A percentile compares a stretch with the other conserved stretches of the same genome.
Conservation (phyloP, 1,140 invertebrate species). For the Druon quercuslanigerum region DNA sequence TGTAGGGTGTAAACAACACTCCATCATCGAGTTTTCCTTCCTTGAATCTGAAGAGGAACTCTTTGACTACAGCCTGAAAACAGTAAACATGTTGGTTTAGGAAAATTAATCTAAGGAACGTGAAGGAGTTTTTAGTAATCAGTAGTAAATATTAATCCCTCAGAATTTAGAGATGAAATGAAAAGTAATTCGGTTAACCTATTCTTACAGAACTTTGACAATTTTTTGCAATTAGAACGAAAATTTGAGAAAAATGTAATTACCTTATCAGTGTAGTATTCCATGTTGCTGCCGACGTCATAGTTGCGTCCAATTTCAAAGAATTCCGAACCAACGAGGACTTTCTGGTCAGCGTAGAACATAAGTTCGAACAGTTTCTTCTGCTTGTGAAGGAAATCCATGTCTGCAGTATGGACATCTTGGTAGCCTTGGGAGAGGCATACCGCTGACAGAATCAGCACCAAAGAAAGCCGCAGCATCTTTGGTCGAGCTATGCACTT, state of each 20-base stretch:
- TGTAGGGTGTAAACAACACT: constrained; percentile 66
- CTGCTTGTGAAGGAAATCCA: constrained; percentile 77
- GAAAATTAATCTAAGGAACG: constrained; percentile 1
- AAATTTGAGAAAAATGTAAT: no score
- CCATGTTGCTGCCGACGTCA: constrained; percentile 75
- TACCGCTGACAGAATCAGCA: constrained; percentile 58
- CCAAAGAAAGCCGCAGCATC: constrained; percentile 60
- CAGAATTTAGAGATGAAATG: no score
- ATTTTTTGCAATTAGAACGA: no score
- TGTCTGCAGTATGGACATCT: constrained; percentile 68
- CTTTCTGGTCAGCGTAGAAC: constrained; percentile 78
- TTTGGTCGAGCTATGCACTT: constrained; percentile 30
- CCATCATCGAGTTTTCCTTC: constrained; percentile 71
- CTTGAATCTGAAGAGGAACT: constrained; percentile 73
- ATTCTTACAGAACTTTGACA: neutral
- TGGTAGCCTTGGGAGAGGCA: constrained; percentile 56
- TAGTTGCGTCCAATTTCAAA: constrained; percentile 77
- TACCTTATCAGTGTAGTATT: constrained; percentile 70
- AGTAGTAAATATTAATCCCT: no score
- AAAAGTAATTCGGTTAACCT: no score
- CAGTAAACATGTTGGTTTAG: constrained; percentile 49
- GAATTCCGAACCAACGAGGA: constrained; percentile 69
- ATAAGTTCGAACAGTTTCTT: constrained; percentile 80
- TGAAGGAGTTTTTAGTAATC: no score
- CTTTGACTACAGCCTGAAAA: constrained; percentile 77